These are phyloP conservation scores for Penaeus indicus DNA, from an alignment of 1,140 invertebrate species.

Conservation along the genomic window DNA sequence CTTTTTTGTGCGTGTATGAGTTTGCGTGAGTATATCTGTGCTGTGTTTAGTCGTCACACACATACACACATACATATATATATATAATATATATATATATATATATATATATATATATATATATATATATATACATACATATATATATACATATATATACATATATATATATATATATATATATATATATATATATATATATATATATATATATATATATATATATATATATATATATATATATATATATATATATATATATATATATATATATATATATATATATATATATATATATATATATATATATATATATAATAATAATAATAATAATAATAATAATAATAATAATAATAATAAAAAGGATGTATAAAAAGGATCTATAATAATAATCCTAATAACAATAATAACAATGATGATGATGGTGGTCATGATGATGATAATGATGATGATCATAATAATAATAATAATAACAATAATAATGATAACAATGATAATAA, in stretches of 20 bases:
- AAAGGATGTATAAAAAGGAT: no score
- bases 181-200: conserved; percentile 26
- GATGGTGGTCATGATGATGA: no score
- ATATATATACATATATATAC: conserved; percentile 24
- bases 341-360: no score
- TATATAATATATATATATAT: background rate
- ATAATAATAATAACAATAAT: no score
- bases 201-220: conserved; percentile 21
- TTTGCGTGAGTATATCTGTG: no score
- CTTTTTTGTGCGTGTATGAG: no score
- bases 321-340: no score
- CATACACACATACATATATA: background rate
- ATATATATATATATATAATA: background rate
- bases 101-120: background rate
- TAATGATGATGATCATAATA: no score
- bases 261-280: conserved; percentile 26
- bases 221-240: background rate
- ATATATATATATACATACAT: conserved; percentile 6
- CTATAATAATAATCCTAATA: no score
- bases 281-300: conserved; percentile 21
- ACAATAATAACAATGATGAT: no score
- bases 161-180: background rate
- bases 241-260: background rate
- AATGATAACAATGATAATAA: no score
- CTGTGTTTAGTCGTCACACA: background rate